phyloP scores from a whole-genome alignment of 2,113 vertebrate genomes.

The Vidua chalybeata region DNA sequence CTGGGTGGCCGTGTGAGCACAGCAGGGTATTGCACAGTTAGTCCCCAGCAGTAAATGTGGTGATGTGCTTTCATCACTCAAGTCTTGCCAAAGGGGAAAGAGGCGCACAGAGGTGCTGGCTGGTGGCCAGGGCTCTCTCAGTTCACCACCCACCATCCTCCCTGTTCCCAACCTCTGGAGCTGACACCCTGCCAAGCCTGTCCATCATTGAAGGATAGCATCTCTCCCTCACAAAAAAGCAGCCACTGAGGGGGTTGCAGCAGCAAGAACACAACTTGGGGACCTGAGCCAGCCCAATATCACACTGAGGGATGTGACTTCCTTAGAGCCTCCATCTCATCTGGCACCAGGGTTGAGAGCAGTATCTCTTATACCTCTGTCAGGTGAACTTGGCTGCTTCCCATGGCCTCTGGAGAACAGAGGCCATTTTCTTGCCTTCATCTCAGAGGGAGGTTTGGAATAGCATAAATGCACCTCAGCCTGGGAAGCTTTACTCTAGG shows the following conservation, averaged over 20 bases:
- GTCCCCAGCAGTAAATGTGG: neutral
- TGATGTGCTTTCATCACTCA: neutral
- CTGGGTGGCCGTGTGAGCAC: neutral
- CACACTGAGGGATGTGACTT: accelerated
- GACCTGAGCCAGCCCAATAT: neutral
- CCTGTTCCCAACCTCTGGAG: neutral
- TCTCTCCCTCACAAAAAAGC: accelerated
- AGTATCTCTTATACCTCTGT: neutral
- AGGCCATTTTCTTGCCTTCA: neutral
- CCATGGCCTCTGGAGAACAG: neutral
- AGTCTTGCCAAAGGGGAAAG: neutral
- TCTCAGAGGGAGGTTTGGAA: neutral
- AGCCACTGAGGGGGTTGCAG: neutral
- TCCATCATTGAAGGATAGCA: neutral
- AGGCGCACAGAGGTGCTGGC: neutral
- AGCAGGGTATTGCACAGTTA: neutral
- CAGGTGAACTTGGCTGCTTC: neutral
- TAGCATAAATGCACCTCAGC: neutral
- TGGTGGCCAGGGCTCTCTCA: neutral
- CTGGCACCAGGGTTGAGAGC: neutral
- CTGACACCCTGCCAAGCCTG: neutral
- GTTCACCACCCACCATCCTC: neutral
- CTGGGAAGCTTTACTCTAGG: neutral
- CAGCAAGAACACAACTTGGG: neutral
- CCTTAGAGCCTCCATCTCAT: neutral